These are phyloP conservation scores for Leptinotarsa tumamoca DNA, from an alignment of 2,888 invertebrate genomes.

Conservation along the genomic window DNA sequence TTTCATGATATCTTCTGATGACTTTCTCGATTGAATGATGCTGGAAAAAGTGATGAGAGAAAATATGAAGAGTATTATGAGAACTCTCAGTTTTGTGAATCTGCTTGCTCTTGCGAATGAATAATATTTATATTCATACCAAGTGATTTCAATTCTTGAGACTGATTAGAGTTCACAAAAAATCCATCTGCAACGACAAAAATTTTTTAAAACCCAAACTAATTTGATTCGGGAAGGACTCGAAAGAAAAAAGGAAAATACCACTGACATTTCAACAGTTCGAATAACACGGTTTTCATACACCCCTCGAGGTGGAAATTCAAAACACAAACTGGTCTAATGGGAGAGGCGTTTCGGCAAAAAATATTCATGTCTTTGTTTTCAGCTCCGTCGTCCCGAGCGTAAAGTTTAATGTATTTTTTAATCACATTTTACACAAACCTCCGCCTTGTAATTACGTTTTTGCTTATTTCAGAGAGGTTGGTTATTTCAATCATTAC, in stretches of 20 bases:
- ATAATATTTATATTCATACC: no score
- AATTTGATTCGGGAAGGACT: not conserved
- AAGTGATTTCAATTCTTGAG: no score
- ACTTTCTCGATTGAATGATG: no score
- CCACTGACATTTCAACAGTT: not conserved
- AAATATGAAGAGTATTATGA: no score
- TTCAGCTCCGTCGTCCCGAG: not conserved
- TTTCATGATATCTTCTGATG: no score
- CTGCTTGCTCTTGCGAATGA: no score
- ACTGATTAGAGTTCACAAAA: no score
- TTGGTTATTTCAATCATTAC: conserved; percentile 14
- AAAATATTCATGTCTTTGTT: conserved; percentile 20
- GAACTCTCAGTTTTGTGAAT: no score
- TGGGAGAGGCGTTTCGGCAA: conserved; percentile 1
- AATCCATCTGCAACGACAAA: no score
- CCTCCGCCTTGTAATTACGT: conserved; percentile 4
- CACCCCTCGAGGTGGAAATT: conserved; percentile 1
- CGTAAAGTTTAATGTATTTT: conserved; percentile 5
- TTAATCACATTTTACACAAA: conserved; percentile 17
- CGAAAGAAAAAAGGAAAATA: not conserved
- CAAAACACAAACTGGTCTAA: conserved; percentile 13
- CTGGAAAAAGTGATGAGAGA: no score
- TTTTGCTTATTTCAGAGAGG: conserved; percentile 17
- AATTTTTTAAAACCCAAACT: not conserved
- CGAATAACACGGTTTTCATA: not conserved